A percentile compares a stretch with the other conserved stretches of the same genome.
These are phyloP conservation scores for Agonopterix subpropinquella DNA, from an alignment of 2,888 invertebrate species.

Conservation along the genomic window DNA sequence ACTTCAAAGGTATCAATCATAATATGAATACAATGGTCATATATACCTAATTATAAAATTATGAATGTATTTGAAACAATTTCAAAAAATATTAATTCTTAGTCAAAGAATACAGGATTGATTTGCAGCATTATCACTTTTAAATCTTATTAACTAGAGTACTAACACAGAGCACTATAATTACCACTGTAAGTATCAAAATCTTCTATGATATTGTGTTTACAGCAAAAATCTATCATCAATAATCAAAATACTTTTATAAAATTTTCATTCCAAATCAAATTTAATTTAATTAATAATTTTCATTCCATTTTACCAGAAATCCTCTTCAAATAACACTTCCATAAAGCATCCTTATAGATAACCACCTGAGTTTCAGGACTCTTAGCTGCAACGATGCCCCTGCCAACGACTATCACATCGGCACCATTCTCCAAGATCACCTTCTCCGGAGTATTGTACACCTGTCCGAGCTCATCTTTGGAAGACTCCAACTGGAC, in stretches of 20 bases:
- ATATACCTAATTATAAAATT: too few relatives aligned
- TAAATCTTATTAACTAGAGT: too few relatives aligned
- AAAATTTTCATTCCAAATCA: constrained; percentile 31
- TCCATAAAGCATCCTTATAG: constrained; percentile 85
- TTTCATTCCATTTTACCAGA: constrained; percentile 43
- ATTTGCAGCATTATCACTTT: too few relatives aligned
- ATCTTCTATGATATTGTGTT: not conserved
- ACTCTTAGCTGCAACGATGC: constrained; percentile 83
- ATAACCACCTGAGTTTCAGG: constrained; percentile 79
- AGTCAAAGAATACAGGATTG: too few relatives aligned
- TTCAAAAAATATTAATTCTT: too few relatives aligned
- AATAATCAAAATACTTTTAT: not conserved
- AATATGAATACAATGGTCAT: too few relatives aligned
- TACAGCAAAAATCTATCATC: not conserved
- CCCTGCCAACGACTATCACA: constrained; percentile 95
- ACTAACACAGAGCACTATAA: too few relatives aligned
- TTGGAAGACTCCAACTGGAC: constrained; percentile 82
- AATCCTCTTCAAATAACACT: constrained; percentile 55
- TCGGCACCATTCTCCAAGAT: constrained; percentile 90
- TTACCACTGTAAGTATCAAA: not conserved
- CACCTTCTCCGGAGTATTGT: constrained; percentile 88
- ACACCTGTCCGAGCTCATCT: constrained; percentile 90
- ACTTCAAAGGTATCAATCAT: too few relatives aligned
- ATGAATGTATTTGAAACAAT: too few relatives aligned
- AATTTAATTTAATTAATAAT: too few relatives aligned